These are phyloP conservation scores for Zosterops japonicus DNA, from an alignment of 2,113 vertebrate genomes.

Conservation along the genomic window DNA sequence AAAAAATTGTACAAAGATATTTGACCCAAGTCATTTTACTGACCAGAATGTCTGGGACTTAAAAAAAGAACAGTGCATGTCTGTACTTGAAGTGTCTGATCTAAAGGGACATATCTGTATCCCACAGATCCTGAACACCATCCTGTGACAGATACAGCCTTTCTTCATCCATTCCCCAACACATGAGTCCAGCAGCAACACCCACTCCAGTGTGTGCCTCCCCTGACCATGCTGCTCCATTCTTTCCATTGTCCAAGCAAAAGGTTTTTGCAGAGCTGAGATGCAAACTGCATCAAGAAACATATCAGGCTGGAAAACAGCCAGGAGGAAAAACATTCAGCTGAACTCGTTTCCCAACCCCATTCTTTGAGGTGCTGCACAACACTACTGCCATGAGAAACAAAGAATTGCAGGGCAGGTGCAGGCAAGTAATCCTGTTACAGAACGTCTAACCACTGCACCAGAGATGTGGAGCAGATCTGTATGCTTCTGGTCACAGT, in stretches of 20 bases:
- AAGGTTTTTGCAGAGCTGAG: background rate
- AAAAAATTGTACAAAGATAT: background rate
- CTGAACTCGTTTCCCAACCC: background rate
- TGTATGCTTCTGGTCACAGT: background rate
- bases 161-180: background rate
- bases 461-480: background rate
- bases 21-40: background rate
- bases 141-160: background rate
- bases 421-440: background rate
- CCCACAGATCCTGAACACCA: background rate
- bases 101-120: background rate
- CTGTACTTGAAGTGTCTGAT: background rate
- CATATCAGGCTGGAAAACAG: background rate
- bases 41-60: background rate
- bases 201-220: background rate
- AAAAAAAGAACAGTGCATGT: background rate
- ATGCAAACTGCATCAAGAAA: background rate
- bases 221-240: background rate
- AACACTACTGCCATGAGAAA: background rate
- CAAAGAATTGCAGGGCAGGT: background rate
- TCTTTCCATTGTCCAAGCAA: background rate
- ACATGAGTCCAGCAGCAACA: background rate
- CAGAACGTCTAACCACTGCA: background rate
- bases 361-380: background rate
- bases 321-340: background rate